Conservation (phyloP, 2,888 invertebrate species). For the Tethea ocularis region DNA sequence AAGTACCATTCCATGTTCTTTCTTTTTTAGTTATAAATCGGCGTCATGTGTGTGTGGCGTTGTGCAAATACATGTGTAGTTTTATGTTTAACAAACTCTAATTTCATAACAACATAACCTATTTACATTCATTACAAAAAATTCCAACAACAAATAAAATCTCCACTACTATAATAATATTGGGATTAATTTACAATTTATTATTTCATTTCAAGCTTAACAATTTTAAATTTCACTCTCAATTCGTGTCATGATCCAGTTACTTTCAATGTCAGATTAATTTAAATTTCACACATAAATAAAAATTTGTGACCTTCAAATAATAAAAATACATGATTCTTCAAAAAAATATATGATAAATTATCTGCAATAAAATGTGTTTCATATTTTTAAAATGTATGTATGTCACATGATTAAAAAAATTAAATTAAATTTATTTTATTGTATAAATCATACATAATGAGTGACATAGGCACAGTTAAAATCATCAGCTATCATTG, state of each 20-base stretch:
- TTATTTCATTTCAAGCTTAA: neutral
- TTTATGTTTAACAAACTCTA: slow-evolving; percentile 1
- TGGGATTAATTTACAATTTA: slow-evolving; percentile 46
- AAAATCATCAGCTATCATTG: neutral
- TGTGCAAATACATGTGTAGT: no score
- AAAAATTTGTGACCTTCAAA: slow-evolving; percentile 57
- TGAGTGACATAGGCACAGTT: neutral
- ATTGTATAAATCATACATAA: slow-evolving; percentile 5
- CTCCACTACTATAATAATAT: slow-evolving; percentile 52
- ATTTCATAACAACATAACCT: slow-evolving; percentile 33
- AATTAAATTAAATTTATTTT: slow-evolving; percentile 20
- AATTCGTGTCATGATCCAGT: slow-evolving; percentile 62
- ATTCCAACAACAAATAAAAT: slow-evolving; percentile 65
- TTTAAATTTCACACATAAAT: slow-evolving; percentile 17
- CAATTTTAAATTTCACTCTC: slow-evolving; percentile 41
- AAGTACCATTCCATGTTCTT: neutral
- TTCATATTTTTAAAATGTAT: slow-evolving; percentile 27
- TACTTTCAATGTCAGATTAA: slow-evolving; percentile 36
- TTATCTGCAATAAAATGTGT: slow-evolving; percentile 19
- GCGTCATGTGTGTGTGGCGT: neutral
- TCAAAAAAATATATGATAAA: neutral
- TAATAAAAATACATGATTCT: slow-evolving; percentile 54
- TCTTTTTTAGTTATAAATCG: neutral
- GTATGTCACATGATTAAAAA: slow-evolving; percentile 26
- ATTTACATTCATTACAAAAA: slow-evolving; percentile 51